phyloP scores from a whole-genome alignment of 2,888 invertebrate genomes.

The Lycocerus yunnanus region DNA sequence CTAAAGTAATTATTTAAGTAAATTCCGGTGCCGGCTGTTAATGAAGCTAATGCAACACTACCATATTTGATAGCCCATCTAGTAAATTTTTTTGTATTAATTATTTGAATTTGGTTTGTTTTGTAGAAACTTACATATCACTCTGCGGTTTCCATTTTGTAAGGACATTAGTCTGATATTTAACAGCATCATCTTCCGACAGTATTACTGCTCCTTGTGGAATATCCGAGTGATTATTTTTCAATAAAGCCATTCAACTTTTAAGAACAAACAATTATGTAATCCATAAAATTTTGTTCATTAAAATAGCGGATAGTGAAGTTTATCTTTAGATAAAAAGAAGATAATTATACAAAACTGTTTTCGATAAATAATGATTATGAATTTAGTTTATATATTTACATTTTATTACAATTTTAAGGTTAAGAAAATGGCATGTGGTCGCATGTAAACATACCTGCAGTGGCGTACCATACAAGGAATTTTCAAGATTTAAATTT shows the following conservation, averaged over 20 bases:
- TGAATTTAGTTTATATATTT: background rate
- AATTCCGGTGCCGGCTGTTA: slow-evolving; percentile 61
- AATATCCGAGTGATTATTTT: slow-evolving; percentile 54
- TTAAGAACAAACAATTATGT: background rate
- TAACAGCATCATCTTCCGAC: slow-evolving; percentile 61
- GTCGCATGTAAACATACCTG: background rate
- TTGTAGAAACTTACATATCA: slow-evolving; percentile 63
- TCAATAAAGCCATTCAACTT: slow-evolving; percentile 62
- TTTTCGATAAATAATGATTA: background rate
- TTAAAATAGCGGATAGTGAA: background rate
- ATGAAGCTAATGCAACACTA: slow-evolving; percentile 57
- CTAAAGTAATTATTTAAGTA: slow-evolving; percentile 69
- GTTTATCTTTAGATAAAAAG: too few relatives aligned
- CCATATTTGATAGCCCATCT: slow-evolving; percentile 63
- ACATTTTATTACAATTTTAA: background rate
- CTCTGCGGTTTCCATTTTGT: slow-evolving; percentile 61
- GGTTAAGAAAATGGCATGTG: background rate
- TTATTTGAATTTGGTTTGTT: slow-evolving; percentile 7
- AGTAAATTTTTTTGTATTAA: slow-evolving; percentile 32
- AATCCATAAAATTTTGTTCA: background rate
- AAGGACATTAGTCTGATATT: slow-evolving; percentile 64
- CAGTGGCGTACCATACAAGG: background rate
- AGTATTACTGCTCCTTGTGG: slow-evolving; percentile 67
- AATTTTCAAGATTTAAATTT: too few relatives aligned
- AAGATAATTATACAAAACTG: too few relatives aligned